A percentile compares a stretch with the other conserved stretches of the same genome.
Conservation (phyloP, 2,888 invertebrate genomes). For the Philhelius pedissequus region DNA sequence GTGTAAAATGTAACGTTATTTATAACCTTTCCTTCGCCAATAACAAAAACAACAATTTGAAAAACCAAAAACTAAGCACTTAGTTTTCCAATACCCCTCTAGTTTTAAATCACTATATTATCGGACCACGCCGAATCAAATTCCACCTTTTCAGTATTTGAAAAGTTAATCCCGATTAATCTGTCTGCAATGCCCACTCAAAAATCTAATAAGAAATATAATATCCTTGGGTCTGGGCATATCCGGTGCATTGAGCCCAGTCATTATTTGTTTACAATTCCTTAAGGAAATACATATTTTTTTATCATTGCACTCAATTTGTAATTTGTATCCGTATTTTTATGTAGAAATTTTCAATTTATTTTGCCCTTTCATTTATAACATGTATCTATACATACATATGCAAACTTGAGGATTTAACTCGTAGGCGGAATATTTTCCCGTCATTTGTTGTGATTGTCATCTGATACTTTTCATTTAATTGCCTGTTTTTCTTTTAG, state of each 20-base stretch:
- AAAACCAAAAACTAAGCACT: background rate
- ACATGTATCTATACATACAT: no score
- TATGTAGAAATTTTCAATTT: slow-evolving; percentile 3
- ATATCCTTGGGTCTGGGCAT: background rate
- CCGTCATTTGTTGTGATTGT: slow-evolving; percentile 38
- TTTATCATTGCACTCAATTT: no score
- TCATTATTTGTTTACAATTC: no score
- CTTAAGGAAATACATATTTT: no score
- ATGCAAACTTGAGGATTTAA: background rate
- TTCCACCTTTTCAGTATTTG: background rate
- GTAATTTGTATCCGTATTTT: no score
- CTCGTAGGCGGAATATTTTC: slow-evolving; percentile 20
- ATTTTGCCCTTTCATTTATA: background rate
- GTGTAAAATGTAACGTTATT: no score
- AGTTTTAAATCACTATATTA: background rate
- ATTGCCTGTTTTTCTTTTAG: background rate
- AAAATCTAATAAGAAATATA: background rate
- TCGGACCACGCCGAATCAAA: background rate
- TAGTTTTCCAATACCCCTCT: background rate
- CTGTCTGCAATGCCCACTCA: slow-evolving; percentile 46
- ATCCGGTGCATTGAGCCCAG: slow-evolving; percentile 49
- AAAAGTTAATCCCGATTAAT: slow-evolving; percentile 49
- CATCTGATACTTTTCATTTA: slow-evolving; percentile 25
- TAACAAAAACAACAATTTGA: background rate
- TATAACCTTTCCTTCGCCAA: background rate